Evolutionary conservation across 1,140 invertebrate genomes (phyloP).

Genomic region (Aradophagus sp.): DNA sequence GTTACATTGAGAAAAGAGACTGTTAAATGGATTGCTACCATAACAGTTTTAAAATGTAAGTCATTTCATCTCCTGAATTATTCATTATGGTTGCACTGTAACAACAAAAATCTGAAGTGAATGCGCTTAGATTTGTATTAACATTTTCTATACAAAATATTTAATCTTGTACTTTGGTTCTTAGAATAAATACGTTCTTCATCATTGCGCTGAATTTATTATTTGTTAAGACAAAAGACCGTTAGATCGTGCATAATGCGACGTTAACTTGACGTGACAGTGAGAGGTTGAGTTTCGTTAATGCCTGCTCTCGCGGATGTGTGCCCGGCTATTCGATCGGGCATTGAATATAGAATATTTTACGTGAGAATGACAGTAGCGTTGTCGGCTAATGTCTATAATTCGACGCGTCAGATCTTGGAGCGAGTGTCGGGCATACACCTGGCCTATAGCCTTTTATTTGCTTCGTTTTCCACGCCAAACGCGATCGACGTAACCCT

Average conservation of each 20-base stretch:
- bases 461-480: no score
- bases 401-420: conserved; percentile 40
- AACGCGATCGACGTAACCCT: neutral
- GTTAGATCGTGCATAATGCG: conserved; percentile 25
- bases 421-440: conserved; percentile 13
- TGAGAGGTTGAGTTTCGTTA: conserved; percentile 14
- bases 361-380: conserved; percentile 28
- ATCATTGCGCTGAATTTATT: conserved; percentile 3
- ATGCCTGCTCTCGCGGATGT: conserved; percentile 16
- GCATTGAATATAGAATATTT: conserved; percentile 25
- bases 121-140: no score
- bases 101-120: no score
- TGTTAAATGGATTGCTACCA: no score
- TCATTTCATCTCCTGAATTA: no score
- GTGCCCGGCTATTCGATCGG: conserved; percentile 25
- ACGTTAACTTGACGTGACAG: conserved; percentile 22
- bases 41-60: no score
- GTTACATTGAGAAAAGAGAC: no score
- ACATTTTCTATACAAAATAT: no score
- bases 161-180: no score
- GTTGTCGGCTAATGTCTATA: conserved; percentile 45
- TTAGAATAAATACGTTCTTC: no score
- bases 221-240: no score
- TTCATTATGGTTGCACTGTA: no score
- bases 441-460: conserved; percentile 7